Conservation (phyloP, 1,140 invertebrate genomes). For the Drosophila erecta region DNA sequence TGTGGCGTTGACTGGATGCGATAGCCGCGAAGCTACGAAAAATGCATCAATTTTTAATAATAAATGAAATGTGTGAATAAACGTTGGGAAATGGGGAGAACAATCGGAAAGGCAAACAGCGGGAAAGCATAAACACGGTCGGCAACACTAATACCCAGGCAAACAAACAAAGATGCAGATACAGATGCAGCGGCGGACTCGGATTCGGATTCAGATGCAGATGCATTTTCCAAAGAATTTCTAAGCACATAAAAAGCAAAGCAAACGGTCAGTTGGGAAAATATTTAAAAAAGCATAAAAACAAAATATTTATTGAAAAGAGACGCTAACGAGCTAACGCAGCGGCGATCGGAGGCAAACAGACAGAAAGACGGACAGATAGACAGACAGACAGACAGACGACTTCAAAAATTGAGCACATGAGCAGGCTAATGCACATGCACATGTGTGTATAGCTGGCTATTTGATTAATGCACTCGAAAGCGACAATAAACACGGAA, state of each 20-base stretch:
- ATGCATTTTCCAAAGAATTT: slow-evolving; percentile 79
- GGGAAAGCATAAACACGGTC: slow-evolving; percentile 77
- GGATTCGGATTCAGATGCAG: slow-evolving; percentile 32
- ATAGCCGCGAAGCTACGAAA: slow-evolving; percentile 46
- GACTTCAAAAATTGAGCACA: slow-evolving; percentile 53
- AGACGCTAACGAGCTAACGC: slow-evolving; percentile 53
- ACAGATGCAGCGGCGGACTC: slow-evolving; percentile 28
- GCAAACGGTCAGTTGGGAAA: slow-evolving; percentile 71
- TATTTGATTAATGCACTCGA: slow-evolving; percentile 80
- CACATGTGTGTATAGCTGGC: background rate
- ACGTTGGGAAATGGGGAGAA: slow-evolving; percentile 36
- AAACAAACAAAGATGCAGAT: slow-evolving; percentile 72
- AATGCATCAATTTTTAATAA: slow-evolving; percentile 72
- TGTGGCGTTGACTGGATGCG: slow-evolving; percentile 50
- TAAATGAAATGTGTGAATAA: slow-evolving; percentile 81
- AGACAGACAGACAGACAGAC: slow-evolving; percentile 30
- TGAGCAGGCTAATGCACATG: slow-evolving; percentile 59
- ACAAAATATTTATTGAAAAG: slow-evolving; percentile 82
- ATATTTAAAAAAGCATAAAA: slow-evolving; percentile 83
- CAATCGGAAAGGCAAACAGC: slow-evolving; percentile 79
- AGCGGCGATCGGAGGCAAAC: slow-evolving; percentile 36
- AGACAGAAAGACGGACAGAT: slow-evolving; percentile 30
- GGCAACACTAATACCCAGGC: slow-evolving; percentile 69
- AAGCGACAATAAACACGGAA: slow-evolving; percentile 78
- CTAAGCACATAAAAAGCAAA: slow-evolving; percentile 75